Conservation (phyloP, 2,888 invertebrate species). For the Phortica okadai region DNA sequence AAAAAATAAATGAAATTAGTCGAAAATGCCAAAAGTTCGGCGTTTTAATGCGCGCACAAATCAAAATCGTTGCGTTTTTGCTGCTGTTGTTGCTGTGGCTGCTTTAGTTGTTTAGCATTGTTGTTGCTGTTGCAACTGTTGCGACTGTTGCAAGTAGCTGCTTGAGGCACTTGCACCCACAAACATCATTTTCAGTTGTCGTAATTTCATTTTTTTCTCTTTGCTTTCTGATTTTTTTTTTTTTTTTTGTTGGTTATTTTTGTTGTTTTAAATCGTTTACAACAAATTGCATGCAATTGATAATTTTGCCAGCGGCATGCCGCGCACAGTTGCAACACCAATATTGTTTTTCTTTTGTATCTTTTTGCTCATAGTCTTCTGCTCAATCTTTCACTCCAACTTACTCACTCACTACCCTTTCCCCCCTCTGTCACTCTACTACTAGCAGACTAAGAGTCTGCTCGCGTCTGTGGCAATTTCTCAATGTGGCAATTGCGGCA, state of each 20-base stretch:
- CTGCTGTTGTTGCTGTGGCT: background rate
- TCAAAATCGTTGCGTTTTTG: background rate
- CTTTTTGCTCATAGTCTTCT: background rate
- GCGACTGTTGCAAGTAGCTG: conserved; percentile 15
- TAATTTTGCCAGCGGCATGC: conserved; percentile 15
- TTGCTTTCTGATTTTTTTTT: conserved; percentile 6
- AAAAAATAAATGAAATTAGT: conserved; percentile 32
- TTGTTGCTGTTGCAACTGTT: background rate
- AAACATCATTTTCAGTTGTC: conserved; percentile 23
- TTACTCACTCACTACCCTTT: too few species aligned
- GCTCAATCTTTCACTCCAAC: too few species aligned
- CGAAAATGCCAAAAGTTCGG: conserved; percentile 25
- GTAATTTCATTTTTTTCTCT: conserved; percentile 18
- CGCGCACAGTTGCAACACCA: conserved; percentile 26
- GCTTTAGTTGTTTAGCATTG: background rate
- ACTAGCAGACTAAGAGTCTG: background rate
- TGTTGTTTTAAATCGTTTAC: conserved; percentile 20
- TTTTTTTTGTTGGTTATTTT: background rate
- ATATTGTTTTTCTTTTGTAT: conserved; percentile 3
- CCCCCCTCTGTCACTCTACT: too few species aligned
- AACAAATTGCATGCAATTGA: conserved; percentile 31
- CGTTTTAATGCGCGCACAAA: conserved; percentile 12
- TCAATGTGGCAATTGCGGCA: conserved; percentile 2
- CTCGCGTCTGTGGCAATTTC: background rate
- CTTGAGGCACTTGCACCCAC: conserved; percentile 27